Conservation (phyloP, 1,140 invertebrate genomes). For the Leptestheria dahalacensis region DNA sequence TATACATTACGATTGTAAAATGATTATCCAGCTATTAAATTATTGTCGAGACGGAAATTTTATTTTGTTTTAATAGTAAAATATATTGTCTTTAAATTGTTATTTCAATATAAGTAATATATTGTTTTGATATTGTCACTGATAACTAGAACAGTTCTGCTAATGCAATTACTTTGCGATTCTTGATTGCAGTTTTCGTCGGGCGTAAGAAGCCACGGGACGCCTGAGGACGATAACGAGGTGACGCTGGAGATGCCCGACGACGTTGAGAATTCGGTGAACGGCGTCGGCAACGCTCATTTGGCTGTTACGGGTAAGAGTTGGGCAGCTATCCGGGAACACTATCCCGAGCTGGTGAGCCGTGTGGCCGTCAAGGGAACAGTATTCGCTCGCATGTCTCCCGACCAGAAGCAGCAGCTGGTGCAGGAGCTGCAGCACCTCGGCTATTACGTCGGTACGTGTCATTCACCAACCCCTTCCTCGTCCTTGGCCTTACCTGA, state of each 20-base stretch:
- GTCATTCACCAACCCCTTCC: too few relatives aligned
- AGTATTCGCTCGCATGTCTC: slow-evolving; percentile 88
- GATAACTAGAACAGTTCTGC: too few relatives aligned
- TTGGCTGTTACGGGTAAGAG: slow-evolving; percentile 57
- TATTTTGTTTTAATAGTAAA: too few relatives aligned
- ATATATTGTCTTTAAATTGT: too few relatives aligned
- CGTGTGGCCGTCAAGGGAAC: slow-evolving; percentile 53
- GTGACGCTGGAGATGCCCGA: neutral
- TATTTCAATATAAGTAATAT: too few relatives aligned
- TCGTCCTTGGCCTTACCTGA: too few relatives aligned
- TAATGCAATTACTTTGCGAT: neutral
- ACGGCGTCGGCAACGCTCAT: slow-evolving; percentile 23
- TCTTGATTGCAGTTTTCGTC: neutral
- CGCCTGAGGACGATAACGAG: neutral
- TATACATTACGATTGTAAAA: too few relatives aligned
- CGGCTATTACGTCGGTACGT: slow-evolving; percentile 57
- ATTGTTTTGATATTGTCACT: too few relatives aligned
- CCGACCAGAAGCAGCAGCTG: slow-evolving; percentile 88
- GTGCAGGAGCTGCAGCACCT: slow-evolving; percentile 68
- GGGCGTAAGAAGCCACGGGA: neutral
- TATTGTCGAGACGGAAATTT: too few relatives aligned
- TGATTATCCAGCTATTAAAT: too few relatives aligned
- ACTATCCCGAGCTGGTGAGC: slow-evolving; percentile 52
- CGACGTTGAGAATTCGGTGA: neutral
- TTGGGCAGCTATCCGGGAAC: slow-evolving; percentile 45